Percentiles rank a stretch among this genome's conserved stretches.
Conservation (phyloP, 1,140 invertebrate species). For the Homalodisca vitripennis region DNA sequence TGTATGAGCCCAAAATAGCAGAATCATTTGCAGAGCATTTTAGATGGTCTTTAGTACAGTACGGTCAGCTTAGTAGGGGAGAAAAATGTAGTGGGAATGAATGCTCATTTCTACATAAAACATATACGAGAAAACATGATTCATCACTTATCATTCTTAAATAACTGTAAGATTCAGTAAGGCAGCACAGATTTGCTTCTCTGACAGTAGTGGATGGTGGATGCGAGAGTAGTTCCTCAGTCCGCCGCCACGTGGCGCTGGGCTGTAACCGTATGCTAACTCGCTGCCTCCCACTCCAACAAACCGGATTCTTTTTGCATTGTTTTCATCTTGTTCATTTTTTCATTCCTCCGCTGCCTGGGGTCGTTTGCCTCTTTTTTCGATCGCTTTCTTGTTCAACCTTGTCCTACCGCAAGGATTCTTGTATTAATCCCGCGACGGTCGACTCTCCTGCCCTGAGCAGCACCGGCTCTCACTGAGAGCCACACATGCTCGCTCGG, state of each 20-base stretch:
- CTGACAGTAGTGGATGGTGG: too few relatives aligned
- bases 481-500: not conserved
- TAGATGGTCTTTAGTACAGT: too few relatives aligned
- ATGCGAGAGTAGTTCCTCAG: conserved; percentile 6
- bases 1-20: too few relatives aligned
- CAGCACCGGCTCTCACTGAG: not conserved
- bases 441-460: not conserved
- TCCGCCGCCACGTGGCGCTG: not conserved
- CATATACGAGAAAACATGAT: too few relatives aligned
- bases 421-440: conserved; percentile 32
- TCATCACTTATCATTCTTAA: too few relatives aligned
- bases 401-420: conserved; percentile 35
- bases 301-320: conserved; percentile 32
- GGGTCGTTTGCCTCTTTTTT: conserved; percentile 38
- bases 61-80: too few relatives aligned
- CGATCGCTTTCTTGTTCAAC: conserved; percentile 32
- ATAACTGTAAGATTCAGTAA: too few relatives aligned
- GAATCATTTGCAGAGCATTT: too few relatives aligned
- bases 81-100: too few relatives aligned
- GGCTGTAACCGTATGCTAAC: conserved; percentile 6
- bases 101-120: too few relatives aligned
- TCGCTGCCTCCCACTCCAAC: conserved; percentile 3
- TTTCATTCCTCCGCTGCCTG: conserved; percentile 46
- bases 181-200: too few relatives aligned
- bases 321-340: conserved; percentile 47